Percentiles rank a stretch among this genome's conserved stretches.
phyloP scores from a whole-genome alignment of 2,113 vertebrate genomes.

The Oxyruncus cristatus region DNA sequence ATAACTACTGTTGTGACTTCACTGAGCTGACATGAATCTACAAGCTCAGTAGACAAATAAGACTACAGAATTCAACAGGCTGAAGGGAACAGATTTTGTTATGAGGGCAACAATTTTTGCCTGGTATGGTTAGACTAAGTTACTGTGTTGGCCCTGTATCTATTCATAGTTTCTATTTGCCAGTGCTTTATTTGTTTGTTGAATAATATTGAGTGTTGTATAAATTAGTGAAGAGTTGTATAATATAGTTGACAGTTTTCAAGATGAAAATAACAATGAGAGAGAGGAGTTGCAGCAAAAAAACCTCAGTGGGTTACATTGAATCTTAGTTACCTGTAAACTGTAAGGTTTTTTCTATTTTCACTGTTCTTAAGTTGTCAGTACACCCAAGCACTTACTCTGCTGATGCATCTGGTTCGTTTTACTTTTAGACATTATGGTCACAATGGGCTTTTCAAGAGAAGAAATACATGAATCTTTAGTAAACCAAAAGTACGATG shows the following conservation, averaged over 20 bases:
- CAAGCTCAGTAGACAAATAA: neutral
- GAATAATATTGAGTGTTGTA: neutral
- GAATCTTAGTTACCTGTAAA: neutral
- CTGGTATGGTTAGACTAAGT: rapidly evolving
- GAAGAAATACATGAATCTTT: constrained; percentile 95
- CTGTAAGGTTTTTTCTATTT: neutral
- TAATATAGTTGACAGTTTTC: neutral
- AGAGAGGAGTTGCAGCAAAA: neutral
- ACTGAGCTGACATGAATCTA: neutral
- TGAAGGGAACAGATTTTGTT: neutral
- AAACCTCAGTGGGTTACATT: neutral
- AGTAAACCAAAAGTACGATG: constrained; percentile 91
- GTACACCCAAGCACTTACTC: neutral
- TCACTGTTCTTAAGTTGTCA: neutral
- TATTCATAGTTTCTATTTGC: neutral
- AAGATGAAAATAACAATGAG: neutral
- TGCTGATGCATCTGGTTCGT: neutral
- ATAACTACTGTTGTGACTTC: neutral
- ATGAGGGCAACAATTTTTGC: neutral
- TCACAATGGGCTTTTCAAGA: constrained; percentile 96
- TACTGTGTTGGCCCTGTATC: neutral
- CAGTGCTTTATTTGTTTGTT: neutral
- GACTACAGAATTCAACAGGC: neutral
- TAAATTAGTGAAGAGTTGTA: neutral
- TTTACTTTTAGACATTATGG: constrained; percentile 87